Evolutionary conservation across 2,797 vertebrate species (phyloP).

Genomic region (Myotis vivesi): DNA sequence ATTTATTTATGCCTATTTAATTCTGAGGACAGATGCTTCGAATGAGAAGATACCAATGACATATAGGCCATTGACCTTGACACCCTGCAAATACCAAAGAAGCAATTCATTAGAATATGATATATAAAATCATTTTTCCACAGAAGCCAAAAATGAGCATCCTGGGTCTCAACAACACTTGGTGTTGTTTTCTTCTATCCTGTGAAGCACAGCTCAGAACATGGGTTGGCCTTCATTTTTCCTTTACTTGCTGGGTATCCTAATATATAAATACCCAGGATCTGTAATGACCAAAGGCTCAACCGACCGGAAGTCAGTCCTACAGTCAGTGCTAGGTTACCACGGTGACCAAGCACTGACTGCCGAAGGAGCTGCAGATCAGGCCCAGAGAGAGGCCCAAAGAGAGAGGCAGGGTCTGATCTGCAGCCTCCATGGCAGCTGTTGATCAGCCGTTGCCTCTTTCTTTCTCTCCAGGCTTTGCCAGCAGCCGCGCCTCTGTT

Average conservation of each 20-base stretch:
- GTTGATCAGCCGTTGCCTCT: too few species aligned
- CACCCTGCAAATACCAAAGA: constrained; percentile 72
- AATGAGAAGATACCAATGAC: constrained; percentile 72
- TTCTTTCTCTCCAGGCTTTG: too few species aligned
- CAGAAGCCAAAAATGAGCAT: neutral
- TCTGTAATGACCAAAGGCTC: too few species aligned
- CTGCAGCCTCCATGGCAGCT: too few species aligned
- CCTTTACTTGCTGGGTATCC: neutral
- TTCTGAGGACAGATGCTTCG: constrained; percentile 72
- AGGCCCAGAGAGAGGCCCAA: too few species aligned
- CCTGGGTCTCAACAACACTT: constrained; percentile 12
- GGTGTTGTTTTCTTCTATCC: constrained; percentile 43
- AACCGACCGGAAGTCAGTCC: too few species aligned
- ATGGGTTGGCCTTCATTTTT: neutral
- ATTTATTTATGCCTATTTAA: constrained; percentile 69
- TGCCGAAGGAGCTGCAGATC: too few species aligned
- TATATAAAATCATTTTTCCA: constrained; percentile 52
- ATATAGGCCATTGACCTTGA: constrained; percentile 70
- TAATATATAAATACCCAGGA: too few species aligned
- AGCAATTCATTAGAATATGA: constrained; percentile 62
- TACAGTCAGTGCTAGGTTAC: too few species aligned
- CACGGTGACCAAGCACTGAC: too few species aligned
- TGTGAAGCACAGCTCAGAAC: constrained; percentile 36
- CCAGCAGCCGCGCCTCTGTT: too few species aligned
- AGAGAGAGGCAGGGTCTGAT: too few species aligned